Evolutionary conservation across 2,113 vertebrate species (phyloP).

Genomic region (Eonycteris spelaea): DNA sequence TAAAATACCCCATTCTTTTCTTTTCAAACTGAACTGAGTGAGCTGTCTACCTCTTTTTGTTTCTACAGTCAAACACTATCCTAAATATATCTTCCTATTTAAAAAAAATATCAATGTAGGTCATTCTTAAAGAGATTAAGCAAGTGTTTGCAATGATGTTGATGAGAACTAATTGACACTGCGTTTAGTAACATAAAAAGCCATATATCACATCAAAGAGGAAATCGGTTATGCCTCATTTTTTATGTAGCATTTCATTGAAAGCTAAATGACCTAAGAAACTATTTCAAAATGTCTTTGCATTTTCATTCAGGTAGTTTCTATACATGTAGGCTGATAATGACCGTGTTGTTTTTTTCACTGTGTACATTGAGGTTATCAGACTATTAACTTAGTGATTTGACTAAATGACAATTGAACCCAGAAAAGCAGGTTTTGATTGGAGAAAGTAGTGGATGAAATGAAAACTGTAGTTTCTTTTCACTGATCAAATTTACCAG

Average conservation of each 20-base stretch:
- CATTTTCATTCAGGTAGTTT: slow-evolving; percentile 49
- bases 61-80: background rate
- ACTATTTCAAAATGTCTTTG: slow-evolving; percentile 14
- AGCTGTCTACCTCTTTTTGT: background rate
- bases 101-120: background rate
- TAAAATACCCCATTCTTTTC: background rate
- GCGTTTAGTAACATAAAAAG: slow-evolving; percentile 28
- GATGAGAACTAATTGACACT: background rate
- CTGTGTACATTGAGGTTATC: background rate
- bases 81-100: background rate
- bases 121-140: slow-evolving; percentile 13
- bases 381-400: slow-evolving; percentile 7
- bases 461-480: slow-evolving; percentile 18
- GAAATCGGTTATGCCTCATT: slow-evolving; percentile 17
- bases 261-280: slow-evolving; percentile 35
- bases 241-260: background rate
- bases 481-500: slow-evolving; percentile 42
- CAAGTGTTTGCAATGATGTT: background rate
- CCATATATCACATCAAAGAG: background rate
- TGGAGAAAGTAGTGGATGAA: background rate
- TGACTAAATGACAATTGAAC: slow-evolving; percentile 25
- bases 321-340: slow-evolving; percentile 14
- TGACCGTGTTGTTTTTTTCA: background rate
- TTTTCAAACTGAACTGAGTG: background rate
- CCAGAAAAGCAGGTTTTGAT: background rate